Evolutionary conservation across 2,888 invertebrate genomes (phyloP), one percentile per base, ranked within the genome.

Genomic region (Cataglyphis livida): DNA sequence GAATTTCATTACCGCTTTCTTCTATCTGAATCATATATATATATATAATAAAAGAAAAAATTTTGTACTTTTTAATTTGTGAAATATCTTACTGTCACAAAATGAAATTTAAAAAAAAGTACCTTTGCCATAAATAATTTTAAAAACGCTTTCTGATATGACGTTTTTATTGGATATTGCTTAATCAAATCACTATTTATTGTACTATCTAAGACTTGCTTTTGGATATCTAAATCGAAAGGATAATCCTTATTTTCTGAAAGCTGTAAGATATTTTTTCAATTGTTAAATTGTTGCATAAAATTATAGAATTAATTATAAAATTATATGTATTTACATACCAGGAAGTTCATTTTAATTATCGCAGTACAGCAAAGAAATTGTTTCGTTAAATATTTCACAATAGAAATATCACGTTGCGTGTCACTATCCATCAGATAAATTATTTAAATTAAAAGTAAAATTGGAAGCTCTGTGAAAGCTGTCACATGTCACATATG

Each of bases 141-240:
- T 15, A 97, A 94, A 94, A 97, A 98, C 44, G 95, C 94, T 91
- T 95, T 95, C 86, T 96, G 96, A 93, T 97, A 98, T 54, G 95
- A 95, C 61, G 93, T 92, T 88, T 96, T 96, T 6, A 97, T 90
- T 1, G 98, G 97, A 94, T 96, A 96, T 84, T 95, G 95, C 90
- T 95, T 93, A 83, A 96, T 94, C 54, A 96, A 90, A 9, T 95
- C 87, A 87, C 95, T 95, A 61, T 95, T 94, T 12, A 97, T 94
- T 15, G 97, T 97, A 65, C 93, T 93, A 21, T 96, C 93, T 15
- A 97, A 90, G 73, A 98, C 95, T 65, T 90, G 87, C 87, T 96
- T 95, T 93, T 97, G 97, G 0, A 73, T 78, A 32, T 90, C 78
- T 6, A 81, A 38, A 64, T 90, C 83, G 6, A 90, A 21, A 10